phyloP scores from a whole-genome alignment of 2,797 vertebrate species.

The Argentina silus region DNA sequence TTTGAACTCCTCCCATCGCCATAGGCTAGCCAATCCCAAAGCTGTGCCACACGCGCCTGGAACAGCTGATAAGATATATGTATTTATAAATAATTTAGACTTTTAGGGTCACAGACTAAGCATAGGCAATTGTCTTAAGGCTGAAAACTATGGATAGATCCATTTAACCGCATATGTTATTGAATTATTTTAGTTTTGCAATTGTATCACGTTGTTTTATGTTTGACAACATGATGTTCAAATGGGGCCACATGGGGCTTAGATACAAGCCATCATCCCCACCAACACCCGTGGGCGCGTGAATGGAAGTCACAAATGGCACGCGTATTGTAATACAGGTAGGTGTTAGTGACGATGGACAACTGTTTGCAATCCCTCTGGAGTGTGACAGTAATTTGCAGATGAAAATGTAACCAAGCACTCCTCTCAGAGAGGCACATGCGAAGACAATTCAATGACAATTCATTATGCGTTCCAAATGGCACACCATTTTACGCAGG shows the following conservation, averaged over 20 bases:
- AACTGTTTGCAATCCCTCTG: not conserved
- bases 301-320: not conserved
- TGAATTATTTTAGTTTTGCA: too few species aligned
- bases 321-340: not conserved
- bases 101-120: too few species aligned
- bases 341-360: not conserved
- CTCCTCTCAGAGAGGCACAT: not conserved
- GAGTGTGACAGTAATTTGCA: not conserved
- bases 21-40: not conserved
- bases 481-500: not conserved
- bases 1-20: not conserved
- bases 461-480: not conserved
- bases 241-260: not conserved
- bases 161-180: too few species aligned
- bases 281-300: not conserved
- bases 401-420: not conserved
- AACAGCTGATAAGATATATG: not conserved
- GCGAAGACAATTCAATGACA: not conserved
- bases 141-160: too few species aligned
- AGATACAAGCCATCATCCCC: not conserved
- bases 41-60: not conserved
- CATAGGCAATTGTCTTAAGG: too few species aligned
- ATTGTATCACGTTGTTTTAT: not conserved
- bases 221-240: not conserved
- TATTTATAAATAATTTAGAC: not conserved